Evolutionary conservation across 2,113 vertebrate species (phyloP).

Genomic region (Xiphophorus couchianus): DNA sequence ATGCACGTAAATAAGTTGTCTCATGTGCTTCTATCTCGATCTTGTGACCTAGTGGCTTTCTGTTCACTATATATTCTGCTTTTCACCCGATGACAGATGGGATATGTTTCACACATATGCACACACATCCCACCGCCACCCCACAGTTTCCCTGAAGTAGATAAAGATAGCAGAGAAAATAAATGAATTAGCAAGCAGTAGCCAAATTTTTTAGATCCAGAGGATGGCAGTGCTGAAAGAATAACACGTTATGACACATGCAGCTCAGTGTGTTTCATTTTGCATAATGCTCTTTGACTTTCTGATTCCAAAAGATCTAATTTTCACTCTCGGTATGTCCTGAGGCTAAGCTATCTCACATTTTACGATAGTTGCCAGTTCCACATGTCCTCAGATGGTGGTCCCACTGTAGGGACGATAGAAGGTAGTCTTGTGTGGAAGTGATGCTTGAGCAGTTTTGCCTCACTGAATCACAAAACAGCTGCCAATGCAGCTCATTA

Average conservation of each 20-base stretch:
- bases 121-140: not conserved
- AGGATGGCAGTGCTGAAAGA: slow-evolving; percentile 28
- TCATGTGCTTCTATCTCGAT: too few relatives aligned
- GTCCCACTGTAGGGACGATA: slow-evolving; percentile 51
- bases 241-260: slow-evolving; percentile 58
- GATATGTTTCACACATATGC: not conserved
- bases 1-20: too few relatives aligned
- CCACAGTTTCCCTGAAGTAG: not conserved
- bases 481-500: slow-evolving; percentile 68
- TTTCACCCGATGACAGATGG: not conserved
- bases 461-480: slow-evolving; percentile 64
- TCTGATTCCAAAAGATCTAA: slow-evolving; percentile 62
- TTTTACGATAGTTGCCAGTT: slow-evolving; percentile 77
- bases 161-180: not conserved
- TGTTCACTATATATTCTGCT: too few relatives aligned
- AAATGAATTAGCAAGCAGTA: slow-evolving; percentile 14
- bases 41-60: too few relatives aligned
- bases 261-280: slow-evolving; percentile 51
- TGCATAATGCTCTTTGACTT: slow-evolving; percentile 67
- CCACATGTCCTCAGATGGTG: slow-evolving; percentile 56
- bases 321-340: slow-evolving; percentile 65
- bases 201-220: slow-evolving; percentile 12
- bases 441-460: slow-evolving; percentile 55
- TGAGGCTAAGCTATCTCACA: slow-evolving; percentile 55
- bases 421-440: slow-evolving; percentile 55